phyloP scores from a whole-genome alignment of 1,140 invertebrate genomes.

The Nephila pilipes region DNA sequence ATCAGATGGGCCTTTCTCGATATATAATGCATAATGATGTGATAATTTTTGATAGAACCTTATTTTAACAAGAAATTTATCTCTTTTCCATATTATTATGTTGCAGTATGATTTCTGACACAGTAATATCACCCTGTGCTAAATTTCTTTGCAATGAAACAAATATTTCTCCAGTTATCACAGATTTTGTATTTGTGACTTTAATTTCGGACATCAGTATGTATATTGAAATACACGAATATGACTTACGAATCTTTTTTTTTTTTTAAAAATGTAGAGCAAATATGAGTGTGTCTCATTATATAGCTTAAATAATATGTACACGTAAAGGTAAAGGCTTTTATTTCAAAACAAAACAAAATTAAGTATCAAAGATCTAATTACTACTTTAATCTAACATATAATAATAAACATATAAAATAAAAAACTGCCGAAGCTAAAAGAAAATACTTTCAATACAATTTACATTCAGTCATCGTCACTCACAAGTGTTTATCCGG shows the following conservation, averaged over 20 bases:
- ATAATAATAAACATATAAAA: not conserved
- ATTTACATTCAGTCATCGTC: not conserved
- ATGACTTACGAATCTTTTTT: not conserved
- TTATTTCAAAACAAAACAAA: constrained; percentile 37
- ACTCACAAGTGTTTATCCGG: not conserved
- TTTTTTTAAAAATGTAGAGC: not conserved
- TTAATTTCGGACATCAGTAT: no score
- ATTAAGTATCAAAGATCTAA: constrained; percentile 43
- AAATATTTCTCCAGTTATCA: no score
- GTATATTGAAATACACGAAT: no score
- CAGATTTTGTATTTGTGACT: no score
- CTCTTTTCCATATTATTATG: no score
- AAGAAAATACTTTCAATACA: not conserved
- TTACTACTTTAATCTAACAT: not conserved
- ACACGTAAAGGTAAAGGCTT: not conserved
- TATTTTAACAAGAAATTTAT: no score
- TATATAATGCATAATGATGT: no score
- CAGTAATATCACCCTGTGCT: no score
- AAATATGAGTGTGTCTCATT: not conserved
- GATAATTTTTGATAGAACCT: no score
- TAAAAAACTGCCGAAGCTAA: not conserved
- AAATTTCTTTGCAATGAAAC: no score
- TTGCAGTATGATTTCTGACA: no score
- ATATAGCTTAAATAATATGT: not conserved
- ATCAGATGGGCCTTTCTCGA: no score